Evolutionary conservation across 2,113 vertebrate species (phyloP), one percentile per base, ranked within the genome.

Genomic region (Trochalopteron elliotii): DNA sequence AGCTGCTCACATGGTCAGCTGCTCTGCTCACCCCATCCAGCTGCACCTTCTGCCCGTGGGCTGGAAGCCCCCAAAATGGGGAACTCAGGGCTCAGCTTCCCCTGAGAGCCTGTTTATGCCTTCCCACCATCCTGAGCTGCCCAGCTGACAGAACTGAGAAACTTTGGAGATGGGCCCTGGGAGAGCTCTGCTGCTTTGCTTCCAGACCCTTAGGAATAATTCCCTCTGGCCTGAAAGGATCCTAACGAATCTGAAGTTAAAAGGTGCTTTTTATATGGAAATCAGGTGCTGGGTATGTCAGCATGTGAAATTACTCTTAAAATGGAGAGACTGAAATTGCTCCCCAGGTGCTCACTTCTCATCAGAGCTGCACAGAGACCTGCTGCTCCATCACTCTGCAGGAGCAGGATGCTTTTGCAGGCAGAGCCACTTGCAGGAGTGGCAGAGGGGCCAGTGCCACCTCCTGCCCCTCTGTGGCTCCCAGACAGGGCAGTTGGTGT

Each of bases 321-420:
- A 70, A 35, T 61, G 55, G 83, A 83, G 83, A 92, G 88, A 50
- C 56, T 74, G 80, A 55, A 92, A 67, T 89, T 83, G 89, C 85
- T 93, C 89, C 80, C 72, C 59, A 23, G 95, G 86, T 91, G 83
- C 55, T 64, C 64, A 17, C 79, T 92, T 83, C 71, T 95, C 90
- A 92, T 92, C 88, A 95, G 90, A 83, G 85, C 88, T 61, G 37
- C 71, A 20, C n/a, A n/a, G 85, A 64, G 57, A 44, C 82, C 85
- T 90, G 92, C 92, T 89, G 90, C 71, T 89, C 40, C 5, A 5
- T 28, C 71, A 24, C 71, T 49, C 83, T 1, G 2, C 67, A 52
- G 79, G 67, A 61, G 74, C 59, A 31, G 64, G 50, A 81, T 61
- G 65, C 33, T 83, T 56, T 60, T 53, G 15, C 55, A 67, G 57